These are phyloP conservation scores for Serilophus lunatus DNA, from an alignment of 2,113 vertebrate species.

Conservation along the genomic window DNA sequence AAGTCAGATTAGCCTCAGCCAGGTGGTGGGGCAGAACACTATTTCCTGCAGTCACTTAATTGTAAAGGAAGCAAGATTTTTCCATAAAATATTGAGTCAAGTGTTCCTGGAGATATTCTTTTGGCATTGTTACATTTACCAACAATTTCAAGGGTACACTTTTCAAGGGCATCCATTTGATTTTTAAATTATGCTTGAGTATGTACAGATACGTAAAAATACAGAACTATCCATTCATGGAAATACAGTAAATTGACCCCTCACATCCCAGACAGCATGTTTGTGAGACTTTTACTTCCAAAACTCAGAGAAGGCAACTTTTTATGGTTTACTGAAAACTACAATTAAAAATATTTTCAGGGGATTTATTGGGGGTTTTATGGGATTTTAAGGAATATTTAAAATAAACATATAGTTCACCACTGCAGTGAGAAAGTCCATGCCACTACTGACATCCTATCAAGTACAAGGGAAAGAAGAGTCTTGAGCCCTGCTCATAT, in stretches of 20 bases:
- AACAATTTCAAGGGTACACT: not conserved
- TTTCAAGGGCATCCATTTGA: not conserved
- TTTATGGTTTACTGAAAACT: not conserved
- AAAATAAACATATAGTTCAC: not conserved
- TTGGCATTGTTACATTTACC: not conserved
- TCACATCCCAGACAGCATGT: not conserved
- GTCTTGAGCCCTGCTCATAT: not conserved
- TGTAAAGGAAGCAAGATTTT: not conserved
- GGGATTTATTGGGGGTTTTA: rapidly evolving
- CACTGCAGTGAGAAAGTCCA: not conserved
- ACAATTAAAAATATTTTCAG: not conserved
- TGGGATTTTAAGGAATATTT: not conserved
- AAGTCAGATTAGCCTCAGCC: not conserved
- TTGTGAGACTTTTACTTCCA: not conserved
- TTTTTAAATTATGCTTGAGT: not conserved
- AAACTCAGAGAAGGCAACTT: not conserved
- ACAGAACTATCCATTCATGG: not conserved
- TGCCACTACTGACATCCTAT: not conserved
- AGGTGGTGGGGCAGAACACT: not conserved
- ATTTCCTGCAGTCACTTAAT: not conserved
- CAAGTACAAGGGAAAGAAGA: not conserved
- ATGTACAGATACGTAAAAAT: not conserved
- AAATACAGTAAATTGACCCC: not conserved
- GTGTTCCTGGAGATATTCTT: not conserved
- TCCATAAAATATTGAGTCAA: not conserved